Conservation (phyloP, 2,888 invertebrate species). For the Athripsodes cinereus region DNA sequence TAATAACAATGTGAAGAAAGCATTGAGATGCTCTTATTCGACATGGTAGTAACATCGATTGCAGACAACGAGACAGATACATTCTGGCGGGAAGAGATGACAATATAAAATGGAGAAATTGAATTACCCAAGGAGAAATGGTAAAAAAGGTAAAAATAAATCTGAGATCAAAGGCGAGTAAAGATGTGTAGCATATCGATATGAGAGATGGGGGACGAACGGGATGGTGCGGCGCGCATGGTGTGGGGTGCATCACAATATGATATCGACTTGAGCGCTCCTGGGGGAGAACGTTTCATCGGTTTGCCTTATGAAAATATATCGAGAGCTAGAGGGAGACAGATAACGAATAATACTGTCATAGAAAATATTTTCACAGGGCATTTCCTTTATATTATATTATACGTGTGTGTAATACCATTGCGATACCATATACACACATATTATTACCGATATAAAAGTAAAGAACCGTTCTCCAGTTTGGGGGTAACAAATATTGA, state of each 20-base stretch:
- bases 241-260: not conserved
- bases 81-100: not conserved
- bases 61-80: too few species aligned
- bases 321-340: not conserved
- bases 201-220: not conserved
- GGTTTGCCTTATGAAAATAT: not conserved
- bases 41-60: too few species aligned
- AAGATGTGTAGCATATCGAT: not conserved
- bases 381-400: conserved; percentile 5
- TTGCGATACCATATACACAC: not conserved
- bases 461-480: not conserved
- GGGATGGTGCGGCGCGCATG: not conserved
- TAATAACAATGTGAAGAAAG: too few species aligned
- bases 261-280: conserved; percentile 1
- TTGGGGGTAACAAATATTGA: not conserved
- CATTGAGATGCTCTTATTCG: too few species aligned
- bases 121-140: conserved; percentile 6
- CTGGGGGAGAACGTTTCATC: not conserved
- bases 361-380: conserved; percentile 1
- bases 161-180: conserved; percentile 8
- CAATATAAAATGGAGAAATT: conserved; percentile 4
- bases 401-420: not conserved
- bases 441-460: not conserved
- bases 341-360: not conserved
- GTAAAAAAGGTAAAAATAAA: conserved; percentile 1